A percentile compares a stretch with the other conserved stretches of the same genome.
phyloP scores from a whole-genome alignment of 2,797 vertebrate species.

The Poeciliopsis gracilis region DNA sequence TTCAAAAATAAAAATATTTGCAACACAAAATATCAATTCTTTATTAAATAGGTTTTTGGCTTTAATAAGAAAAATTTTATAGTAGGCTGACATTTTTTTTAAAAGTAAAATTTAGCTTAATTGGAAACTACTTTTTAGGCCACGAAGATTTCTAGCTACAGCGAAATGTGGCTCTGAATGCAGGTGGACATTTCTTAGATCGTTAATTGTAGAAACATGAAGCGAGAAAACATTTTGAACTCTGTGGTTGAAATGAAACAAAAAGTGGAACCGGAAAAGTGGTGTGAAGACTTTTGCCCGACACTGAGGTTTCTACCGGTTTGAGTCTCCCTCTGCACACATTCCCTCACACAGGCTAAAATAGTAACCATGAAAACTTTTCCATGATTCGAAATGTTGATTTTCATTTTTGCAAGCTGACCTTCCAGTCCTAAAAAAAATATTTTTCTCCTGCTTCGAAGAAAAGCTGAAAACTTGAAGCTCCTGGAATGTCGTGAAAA shows the following conservation, averaged over 20 bases:
- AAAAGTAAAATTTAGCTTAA: neutral
- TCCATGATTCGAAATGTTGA: conserved; percentile 44
- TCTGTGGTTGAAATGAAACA: neutral
- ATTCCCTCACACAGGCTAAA: conserved; percentile 57
- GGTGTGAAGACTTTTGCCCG: neutral
- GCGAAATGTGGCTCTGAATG: neutral
- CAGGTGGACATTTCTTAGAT: neutral
- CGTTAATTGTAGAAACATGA: neutral
- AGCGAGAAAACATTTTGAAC: neutral
- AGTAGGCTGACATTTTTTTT: neutral
- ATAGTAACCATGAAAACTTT: no score
- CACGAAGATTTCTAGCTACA: neutral
- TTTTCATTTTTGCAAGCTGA: conserved; percentile 33
- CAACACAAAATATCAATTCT: neutral
- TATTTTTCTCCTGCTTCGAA: conserved; percentile 12
- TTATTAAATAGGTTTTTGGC: neutral
- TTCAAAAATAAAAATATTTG: neutral
- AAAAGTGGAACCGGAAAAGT: neutral
- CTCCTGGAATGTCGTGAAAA: conserved; percentile 1
- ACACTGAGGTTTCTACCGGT: conserved; percentile 18
- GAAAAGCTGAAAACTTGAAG: conserved; percentile 10
- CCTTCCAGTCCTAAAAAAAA: neutral
- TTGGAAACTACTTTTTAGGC: neutral
- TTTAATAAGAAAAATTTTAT: neutral
- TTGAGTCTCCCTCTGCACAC: conserved; percentile 66